These are phyloP conservation scores for Chaenogobius annularis DNA, from an alignment of 2,113 vertebrate species.

Conservation along the genomic window DNA sequence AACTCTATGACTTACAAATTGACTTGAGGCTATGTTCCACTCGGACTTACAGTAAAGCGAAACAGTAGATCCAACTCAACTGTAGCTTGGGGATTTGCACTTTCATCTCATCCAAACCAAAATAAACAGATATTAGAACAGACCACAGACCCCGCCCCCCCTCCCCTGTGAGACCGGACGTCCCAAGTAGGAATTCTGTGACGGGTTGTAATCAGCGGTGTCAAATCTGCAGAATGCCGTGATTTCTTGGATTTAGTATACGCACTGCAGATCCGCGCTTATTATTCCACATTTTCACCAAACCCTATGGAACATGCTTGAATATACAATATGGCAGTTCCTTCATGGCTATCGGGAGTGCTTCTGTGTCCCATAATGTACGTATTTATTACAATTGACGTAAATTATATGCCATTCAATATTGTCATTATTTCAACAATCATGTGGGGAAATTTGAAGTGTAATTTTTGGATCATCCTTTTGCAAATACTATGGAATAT, in stretches of 20 bases:
- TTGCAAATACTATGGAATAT: not conserved
- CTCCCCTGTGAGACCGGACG: constrained; percentile 44
- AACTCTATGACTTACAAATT: constrained; percentile 40
- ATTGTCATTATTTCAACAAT: not conserved
- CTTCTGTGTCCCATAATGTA: not conserved
- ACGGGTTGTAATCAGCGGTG: constrained; percentile 38
- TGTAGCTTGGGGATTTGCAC: constrained; percentile 55
- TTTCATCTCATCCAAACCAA: constrained; percentile 53
- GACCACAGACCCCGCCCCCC: constrained; percentile 52
- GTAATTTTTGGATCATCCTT: not conserved
- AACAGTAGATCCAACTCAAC: constrained; percentile 53
- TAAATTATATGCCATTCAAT: constrained; percentile 6
- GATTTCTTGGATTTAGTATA: constrained; percentile 37
- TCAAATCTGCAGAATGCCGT: constrained; percentile 1
- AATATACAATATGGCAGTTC: not conserved
- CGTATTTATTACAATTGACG: constrained; percentile 6
- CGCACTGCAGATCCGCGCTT: constrained; percentile 9
- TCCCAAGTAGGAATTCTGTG: constrained; percentile 17
- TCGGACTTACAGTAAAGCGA: constrained; percentile 33
- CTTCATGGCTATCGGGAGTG: not conserved
- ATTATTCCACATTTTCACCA: constrained; percentile 18
- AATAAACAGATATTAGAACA: constrained; percentile 57
- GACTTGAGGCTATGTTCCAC: constrained; percentile 38
- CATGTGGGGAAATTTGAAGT: not conserved
- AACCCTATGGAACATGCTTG: not conserved